A percentile compares a stretch with the other conserved stretches of the same genome.
Evolutionary conservation across 1,140 invertebrate genomes (phyloP).

Genomic region (Saccostrea cuccullata): DNA sequence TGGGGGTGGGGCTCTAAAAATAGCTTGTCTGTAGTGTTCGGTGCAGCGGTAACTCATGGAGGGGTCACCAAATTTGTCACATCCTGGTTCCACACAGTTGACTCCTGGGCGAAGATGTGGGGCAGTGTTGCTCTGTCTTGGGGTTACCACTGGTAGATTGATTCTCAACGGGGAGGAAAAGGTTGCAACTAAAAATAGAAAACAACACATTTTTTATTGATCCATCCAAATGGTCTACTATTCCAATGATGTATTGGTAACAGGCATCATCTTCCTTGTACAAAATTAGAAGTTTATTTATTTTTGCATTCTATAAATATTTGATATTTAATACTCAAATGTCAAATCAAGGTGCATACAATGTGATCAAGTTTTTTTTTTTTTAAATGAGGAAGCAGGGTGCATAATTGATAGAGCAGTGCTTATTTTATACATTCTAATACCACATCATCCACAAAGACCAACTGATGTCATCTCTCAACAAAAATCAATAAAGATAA

Average conservation of each 20-base stretch:
- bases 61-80: constrained; percentile 55
- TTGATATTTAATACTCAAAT: too few species aligned
- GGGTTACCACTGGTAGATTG: neutral
- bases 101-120: neutral
- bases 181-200: neutral
- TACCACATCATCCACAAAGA: neutral
- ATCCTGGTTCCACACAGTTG: constrained; percentile 53
- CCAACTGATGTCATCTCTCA: neutral
- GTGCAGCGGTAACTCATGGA: constrained; percentile 54
- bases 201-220: neutral
- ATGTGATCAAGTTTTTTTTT: too few species aligned
- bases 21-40: constrained; percentile 40
- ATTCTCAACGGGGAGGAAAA: neutral
- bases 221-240: neutral
- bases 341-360: too few species aligned
- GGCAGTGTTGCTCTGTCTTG: constrained; percentile 2
- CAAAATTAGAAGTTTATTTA: neutral
- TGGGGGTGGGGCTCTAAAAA: neutral
- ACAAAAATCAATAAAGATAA: neutral
- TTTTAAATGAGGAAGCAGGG: too few species aligned
- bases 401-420: neutral
- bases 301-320: neutral
- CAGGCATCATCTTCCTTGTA: neutral
- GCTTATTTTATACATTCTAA: neutral
- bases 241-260: neutral